Conservation (phyloP, 2,888 invertebrate species). For the Parnassius mnemosyne region DNA sequence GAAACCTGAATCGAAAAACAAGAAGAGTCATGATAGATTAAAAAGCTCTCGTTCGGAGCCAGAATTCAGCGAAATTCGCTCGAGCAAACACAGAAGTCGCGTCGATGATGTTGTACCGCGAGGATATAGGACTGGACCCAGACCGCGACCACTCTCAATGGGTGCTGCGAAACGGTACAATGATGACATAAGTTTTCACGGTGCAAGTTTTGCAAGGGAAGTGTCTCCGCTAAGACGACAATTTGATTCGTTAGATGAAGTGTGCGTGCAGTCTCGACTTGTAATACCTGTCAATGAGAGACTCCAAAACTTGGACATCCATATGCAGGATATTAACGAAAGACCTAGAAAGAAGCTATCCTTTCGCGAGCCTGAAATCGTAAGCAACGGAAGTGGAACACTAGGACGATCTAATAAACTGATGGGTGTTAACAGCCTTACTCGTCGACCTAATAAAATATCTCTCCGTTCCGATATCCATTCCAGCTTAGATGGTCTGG, state of each 20-base stretch:
- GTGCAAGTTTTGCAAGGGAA: conserved; percentile 50
- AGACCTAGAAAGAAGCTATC: conserved; percentile 92
- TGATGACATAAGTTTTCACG: conserved; percentile 49
- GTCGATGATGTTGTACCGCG: conserved; percentile 47
- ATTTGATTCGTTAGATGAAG: conserved; percentile 62
- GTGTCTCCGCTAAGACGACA: conserved; percentile 46
- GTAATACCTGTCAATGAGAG: conserved; percentile 67
- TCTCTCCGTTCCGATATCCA: conserved; percentile 57
- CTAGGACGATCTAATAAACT: conserved; percentile 65
- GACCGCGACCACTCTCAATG: conserved; percentile 65
- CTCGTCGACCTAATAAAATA: conserved; percentile 55
- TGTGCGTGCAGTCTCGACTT: conserved; percentile 67
- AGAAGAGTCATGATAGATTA: conserved; percentile 61
- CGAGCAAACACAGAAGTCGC: conserved; percentile 60
- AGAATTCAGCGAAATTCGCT: conserved; percentile 61
- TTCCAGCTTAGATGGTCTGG: conserved; percentile 80
- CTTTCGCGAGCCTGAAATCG: conserved; percentile 91
- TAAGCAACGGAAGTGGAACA: conserved; percentile 59
- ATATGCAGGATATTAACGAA: conserved; percentile 63
- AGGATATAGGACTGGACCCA: conserved; percentile 40
- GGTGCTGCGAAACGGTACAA: conserved; percentile 63
- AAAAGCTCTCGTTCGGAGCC: conserved; percentile 66
- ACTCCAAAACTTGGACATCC: conserved; percentile 52
- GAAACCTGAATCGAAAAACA: conserved; percentile 70
- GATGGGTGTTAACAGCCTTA: conserved; percentile 70